Conservation (phyloP, 2,113 vertebrate genomes). For the Columba janthina region DNA sequence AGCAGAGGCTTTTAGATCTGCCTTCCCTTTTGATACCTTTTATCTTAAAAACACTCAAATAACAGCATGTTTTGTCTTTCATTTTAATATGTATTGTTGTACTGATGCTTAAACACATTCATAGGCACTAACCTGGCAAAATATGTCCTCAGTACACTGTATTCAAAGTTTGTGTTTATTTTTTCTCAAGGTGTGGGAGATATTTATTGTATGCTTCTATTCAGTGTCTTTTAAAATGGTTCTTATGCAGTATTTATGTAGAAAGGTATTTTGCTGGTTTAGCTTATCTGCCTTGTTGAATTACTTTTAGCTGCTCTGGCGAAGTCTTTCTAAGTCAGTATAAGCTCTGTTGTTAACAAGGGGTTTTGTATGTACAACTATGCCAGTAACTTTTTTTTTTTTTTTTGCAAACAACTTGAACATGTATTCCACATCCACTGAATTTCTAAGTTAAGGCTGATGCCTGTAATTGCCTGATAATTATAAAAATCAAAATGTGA, state of each 20-base stretch:
- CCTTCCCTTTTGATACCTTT: neutral
- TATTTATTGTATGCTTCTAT: neutral
- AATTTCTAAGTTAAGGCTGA: neutral
- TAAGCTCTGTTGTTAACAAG: neutral
- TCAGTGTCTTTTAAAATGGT: neutral
- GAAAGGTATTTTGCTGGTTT: neutral
- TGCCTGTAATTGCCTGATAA: neutral
- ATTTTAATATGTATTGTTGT: neutral
- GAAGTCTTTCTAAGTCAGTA: neutral
- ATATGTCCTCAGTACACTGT: neutral
- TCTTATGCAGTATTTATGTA: neutral
- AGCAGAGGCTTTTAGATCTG: neutral
- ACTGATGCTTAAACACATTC: neutral
- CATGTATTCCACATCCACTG: neutral
- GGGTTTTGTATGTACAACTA: neutral
- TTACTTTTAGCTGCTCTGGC: neutral
- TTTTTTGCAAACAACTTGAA: neutral
- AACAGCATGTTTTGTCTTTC: neutral
- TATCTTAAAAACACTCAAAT: neutral
- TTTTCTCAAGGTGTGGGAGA: neutral
- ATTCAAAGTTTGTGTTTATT: neutral
- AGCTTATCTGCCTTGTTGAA: neutral
- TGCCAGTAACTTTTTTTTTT: neutral
- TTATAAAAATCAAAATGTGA: neutral
- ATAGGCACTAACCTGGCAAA: neutral